phyloP scores from a whole-genome alignment of 2,113 vertebrate genomes.

The Spea multiplicata region DNA sequence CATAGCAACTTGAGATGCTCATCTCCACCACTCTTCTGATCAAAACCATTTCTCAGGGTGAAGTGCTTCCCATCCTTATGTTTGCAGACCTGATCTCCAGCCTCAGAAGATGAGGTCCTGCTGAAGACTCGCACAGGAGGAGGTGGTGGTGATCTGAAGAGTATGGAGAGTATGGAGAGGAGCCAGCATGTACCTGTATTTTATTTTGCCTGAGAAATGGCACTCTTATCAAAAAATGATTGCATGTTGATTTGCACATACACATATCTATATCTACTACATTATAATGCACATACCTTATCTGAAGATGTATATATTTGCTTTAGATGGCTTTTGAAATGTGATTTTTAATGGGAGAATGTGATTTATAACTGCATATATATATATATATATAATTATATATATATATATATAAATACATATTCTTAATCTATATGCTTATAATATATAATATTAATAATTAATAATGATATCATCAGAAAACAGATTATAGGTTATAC shows the following conservation, averaged over 20 bases:
- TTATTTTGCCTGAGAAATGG: too few relatives aligned
- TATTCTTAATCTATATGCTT: too few relatives aligned
- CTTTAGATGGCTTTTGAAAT: neutral
- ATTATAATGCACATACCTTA: neutral
- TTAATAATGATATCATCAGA: too few relatives aligned
- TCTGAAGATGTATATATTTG: neutral
- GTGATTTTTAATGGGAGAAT: too few relatives aligned
- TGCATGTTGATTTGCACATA: neutral
- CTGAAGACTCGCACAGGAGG: neutral
- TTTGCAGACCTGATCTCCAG: constrained; percentile 36
- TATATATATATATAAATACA: neutral
- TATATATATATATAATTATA: neutral
- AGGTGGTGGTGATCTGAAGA: too few relatives aligned
- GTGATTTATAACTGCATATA: neutral
- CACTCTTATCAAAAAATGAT: too few relatives aligned
- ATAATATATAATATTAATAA: too few relatives aligned
- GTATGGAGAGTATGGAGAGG: neutral
- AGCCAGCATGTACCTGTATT: neutral
- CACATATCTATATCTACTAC: neutral
- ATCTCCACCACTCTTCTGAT: constrained; percentile 38
- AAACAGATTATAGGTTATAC: too few relatives aligned
- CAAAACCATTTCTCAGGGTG: constrained; percentile 16
- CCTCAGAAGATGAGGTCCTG: constrained; percentile 3
- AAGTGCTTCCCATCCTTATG: constrained; percentile 39
- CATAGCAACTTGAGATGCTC: constrained; percentile 41